A percentile compares a stretch with the other conserved stretches of the same genome.
Evolutionary conservation across 2,113 vertebrate species (phyloP).

Genomic region (Agelaius tricolor): DNA sequence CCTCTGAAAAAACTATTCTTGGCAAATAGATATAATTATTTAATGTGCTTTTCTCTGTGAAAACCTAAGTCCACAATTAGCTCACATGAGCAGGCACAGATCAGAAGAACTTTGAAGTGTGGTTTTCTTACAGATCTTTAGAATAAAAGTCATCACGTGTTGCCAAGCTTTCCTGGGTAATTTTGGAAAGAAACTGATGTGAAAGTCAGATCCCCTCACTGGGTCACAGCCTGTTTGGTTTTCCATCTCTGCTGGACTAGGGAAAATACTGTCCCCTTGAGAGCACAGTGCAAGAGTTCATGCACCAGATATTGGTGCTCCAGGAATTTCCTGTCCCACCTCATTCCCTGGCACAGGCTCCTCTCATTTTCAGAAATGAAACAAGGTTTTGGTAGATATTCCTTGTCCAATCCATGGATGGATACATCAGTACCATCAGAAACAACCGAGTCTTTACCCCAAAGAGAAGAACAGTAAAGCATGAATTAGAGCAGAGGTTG

Average conservation of each 20-base stretch:
- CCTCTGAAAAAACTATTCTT: background rate
- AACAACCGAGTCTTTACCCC: background rate
- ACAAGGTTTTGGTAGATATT: background rate
- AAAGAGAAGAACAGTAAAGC: background rate
- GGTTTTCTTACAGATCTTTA: background rate
- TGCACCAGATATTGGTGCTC: background rate
- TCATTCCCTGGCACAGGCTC: background rate
- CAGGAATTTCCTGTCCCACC: background rate
- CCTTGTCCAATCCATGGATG: background rate
- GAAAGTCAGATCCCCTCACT: background rate
- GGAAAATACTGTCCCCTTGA: background rate
- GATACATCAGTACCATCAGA: background rate
- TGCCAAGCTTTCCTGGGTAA: background rate
- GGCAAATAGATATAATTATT: background rate
- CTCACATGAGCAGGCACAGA: background rate
- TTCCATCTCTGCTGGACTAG: background rate
- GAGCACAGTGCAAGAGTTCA: background rate
- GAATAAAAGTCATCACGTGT: background rate
- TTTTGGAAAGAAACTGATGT: background rate
- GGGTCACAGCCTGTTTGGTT: background rate
- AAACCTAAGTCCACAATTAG: background rate
- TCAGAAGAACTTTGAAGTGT: background rate
- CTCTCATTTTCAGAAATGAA: background rate
- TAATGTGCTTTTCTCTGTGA: background rate
- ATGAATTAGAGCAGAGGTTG: background rate